A percentile compares a stretch with the other conserved stretches of the same genome.
phyloP scores from a whole-genome alignment of 2,113 vertebrate species.

The Abramis brama region DNA sequence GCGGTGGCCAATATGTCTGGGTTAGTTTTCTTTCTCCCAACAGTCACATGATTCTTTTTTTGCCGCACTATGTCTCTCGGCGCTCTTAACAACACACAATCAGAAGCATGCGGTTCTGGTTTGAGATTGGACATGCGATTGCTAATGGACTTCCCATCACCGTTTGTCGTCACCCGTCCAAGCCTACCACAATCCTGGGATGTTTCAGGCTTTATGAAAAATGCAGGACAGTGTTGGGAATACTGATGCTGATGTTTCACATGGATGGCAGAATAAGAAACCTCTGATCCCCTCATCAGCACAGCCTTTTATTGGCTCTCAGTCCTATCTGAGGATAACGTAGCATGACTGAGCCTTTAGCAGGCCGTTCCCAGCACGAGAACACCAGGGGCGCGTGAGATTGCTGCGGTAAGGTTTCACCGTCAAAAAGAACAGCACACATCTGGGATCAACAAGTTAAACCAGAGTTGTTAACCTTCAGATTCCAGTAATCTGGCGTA shows the following conservation, averaged over 20 bases:
- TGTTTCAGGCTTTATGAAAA: conserved; percentile 19
- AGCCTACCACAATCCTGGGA: not conserved
- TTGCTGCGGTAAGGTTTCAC: conserved; percentile 9
- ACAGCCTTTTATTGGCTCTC: conserved; percentile 33
- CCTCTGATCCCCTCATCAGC: not conserved
- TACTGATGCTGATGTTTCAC: conserved; percentile 1
- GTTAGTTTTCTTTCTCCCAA: conserved; percentile 20
- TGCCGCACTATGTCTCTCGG: not conserved
- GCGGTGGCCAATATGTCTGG: conserved; percentile 18
- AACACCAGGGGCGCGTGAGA: conserved; percentile 19
- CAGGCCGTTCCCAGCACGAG: conserved; percentile 39
- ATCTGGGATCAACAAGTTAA: conserved; percentile 75
- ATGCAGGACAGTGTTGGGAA: conserved; percentile 1
- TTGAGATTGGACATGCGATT: conserved; percentile 6
- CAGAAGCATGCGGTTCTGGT: not conserved
- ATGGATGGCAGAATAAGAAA: not conserved
- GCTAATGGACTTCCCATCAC: not conserved
- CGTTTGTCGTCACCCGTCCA: not conserved
- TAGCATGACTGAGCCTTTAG: conserved; percentile 22
- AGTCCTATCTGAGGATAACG: conserved; percentile 1
- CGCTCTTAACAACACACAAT: not conserved
- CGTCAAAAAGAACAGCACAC: conserved; percentile 57
- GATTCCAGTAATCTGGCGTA: conserved; percentile 66
- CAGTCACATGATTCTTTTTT: not conserved
- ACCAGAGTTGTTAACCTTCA: conserved; percentile 68